Base-by-base conservation (phyloP, 2,113 vertebrate genomes). In the Thermophis baileyi region DNA sequence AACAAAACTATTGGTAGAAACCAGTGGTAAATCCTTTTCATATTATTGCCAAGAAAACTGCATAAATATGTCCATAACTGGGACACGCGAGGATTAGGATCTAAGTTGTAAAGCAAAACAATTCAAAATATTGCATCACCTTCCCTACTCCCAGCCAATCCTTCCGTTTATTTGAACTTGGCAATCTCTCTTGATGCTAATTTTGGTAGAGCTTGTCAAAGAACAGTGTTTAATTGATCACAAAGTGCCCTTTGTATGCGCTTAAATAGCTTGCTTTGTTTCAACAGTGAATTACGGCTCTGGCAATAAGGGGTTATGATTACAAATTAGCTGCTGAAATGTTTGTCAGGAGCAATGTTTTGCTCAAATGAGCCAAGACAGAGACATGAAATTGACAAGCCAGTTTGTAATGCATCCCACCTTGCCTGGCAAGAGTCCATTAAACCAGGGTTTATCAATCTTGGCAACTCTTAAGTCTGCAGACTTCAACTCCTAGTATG, bases 101-200 rank as follows among this genome's bases (percentile, higher is more conserved):
- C 35, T 22, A 81, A 22, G 35, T 44, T 81, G 74, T 81, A 81
- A 81, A 40, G 7, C 74, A 81, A 81, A 81, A 81, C 35, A 81
- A 54, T 54, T 18, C 50, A 40, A 51, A 85, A 85, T 51, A 40
- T 53, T 81, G 74, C 74, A 81, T 40, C 35, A 40, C 35, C 74
- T 89, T n/a, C 55, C 94, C 89, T 90, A 89, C 16, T 91, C 91
- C 95, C 94, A 0, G 35, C 94, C 92, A 88, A 93, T 93, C 93
- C 53, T 57, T 87, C 93, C 24, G 81, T 51, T 57, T 57, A 24
- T 87, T 91, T 46, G 35, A 91, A 53, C 49, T 91, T 91, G 49
- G n/a, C 63, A 85, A 1, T 49, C 18, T 87, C 90, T 49, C 53
- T 87, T 18, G 90, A 40, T 85, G 69, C 40, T 87, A 85, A 25